Evolutionary conservation across 2,888 invertebrate genomes (phyloP), one percentile per base, ranked within the genome.

Genomic region (Thysanoteuthis rhombus): DNA sequence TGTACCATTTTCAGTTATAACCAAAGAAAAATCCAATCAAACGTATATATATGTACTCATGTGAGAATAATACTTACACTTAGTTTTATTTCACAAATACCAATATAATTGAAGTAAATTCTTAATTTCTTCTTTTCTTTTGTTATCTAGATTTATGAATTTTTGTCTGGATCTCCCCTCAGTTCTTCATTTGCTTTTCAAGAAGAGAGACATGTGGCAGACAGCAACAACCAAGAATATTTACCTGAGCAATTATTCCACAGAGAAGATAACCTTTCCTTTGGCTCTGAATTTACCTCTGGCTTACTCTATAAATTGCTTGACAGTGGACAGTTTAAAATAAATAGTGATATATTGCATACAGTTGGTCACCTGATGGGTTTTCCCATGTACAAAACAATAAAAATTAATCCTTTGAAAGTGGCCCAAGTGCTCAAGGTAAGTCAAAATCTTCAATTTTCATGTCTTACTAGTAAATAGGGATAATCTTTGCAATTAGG

Each of bases 261-360:
- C 1, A 39, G 47, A 47, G 38, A 36, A 22, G 25, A 93, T 28
- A 47, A 42, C 42, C 4, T 58, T 52, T 38, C 32, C 42, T 45
- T 32, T 36, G 52, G n/a, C 36, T 93, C 58, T 12, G 39, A 32
- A 47, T 47, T 93, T 52, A 47, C 45, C 10, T 19, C 58, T n/a
- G 58, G 93, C 25, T 58, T 93, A 38, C 52, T 93, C 32, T 93
- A 93, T 93, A 38, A 93, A 52, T 39, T 93, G 28, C 93, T 93
- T n/a, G 58, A 58, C 2, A 58, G 38, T 58, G 39, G 28, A 5
- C 47, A 93, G 25, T 22, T 93, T 5, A 93, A 93, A 58, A 32
- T 58, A 32, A 52, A 93, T 38, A 38, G 47, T n/a, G 28, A 22
- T 12, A 16, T 52, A 4, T 36, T 93, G 6, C 4, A 93, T 52